These are phyloP conservation scores for Mesocentrotus franciscanus DNA, from an alignment of 53 echinoderm and acorn worm genomes.

Conservation along the genomic window DNA sequence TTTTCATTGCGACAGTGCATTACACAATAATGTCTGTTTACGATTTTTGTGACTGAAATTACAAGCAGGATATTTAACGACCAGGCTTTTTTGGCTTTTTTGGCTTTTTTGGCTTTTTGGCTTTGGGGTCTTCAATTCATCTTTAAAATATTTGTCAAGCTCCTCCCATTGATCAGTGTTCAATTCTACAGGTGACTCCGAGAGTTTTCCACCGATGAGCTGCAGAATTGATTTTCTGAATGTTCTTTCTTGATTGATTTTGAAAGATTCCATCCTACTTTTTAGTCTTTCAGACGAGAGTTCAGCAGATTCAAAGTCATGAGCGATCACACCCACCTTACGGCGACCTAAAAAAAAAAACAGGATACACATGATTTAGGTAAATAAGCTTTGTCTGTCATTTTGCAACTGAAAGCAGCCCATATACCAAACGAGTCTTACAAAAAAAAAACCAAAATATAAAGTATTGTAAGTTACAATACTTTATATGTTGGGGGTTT, in stretches of 20 bases:
- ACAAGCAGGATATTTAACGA: not conserved
- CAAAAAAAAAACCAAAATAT: too few relatives aligned
- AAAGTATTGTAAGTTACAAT: too few relatives aligned
- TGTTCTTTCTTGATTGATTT: not conserved
- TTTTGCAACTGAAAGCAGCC: not conserved
- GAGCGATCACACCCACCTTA: not conserved
- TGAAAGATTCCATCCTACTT: not conserved
- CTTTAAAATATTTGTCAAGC: not conserved
- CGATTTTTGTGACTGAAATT: too few relatives aligned
- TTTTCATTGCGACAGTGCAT: too few relatives aligned
- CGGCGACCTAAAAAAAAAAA: not conserved
- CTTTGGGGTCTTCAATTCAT: not conserved
- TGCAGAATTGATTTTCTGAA: conserved; percentile 14
- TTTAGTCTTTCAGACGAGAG: not conserved
- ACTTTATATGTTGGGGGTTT: too few relatives aligned
- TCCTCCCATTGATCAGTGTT: not conserved
- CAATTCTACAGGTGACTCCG: not conserved
- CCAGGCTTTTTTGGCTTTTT: too few relatives aligned
- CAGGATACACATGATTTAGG: too few relatives aligned
- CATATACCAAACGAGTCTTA: not conserved
- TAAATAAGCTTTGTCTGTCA: not conserved
- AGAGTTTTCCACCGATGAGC: not conserved
- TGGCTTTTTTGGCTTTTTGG: too few relatives aligned
- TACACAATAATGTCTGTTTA: too few relatives aligned
- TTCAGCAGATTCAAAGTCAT: not conserved